Conservation (phyloP, 2,888 invertebrate species). For the Tipula lateralis region DNA sequence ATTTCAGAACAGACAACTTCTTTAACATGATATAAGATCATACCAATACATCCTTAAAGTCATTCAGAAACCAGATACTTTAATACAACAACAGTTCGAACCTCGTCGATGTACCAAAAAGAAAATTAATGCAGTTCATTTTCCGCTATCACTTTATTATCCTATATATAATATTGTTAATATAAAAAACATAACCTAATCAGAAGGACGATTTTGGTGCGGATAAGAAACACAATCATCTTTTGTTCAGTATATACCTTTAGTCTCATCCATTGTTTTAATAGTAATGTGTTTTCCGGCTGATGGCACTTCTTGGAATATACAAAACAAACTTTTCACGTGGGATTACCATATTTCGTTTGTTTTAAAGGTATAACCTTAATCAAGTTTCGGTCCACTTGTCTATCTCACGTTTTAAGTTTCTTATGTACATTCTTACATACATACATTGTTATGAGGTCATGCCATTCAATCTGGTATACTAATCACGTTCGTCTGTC, state of each 20-base stretch:
- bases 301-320: not conserved
- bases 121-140: too few species aligned
- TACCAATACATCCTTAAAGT: too few species aligned
- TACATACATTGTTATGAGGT: not conserved
- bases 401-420: not conserved
- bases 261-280: not conserved
- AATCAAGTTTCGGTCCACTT: not conserved
- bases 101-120: too few species aligned
- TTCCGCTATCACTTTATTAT: too few species aligned
- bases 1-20: too few species aligned
- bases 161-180: too few species aligned
- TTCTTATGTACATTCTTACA: not conserved
- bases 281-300: not conserved
- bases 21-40: too few species aligned
- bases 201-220: not conserved
- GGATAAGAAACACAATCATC: not conserved
- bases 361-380: not conserved
- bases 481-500: not conserved
- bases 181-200: too few species aligned
- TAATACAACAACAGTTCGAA: too few species aligned
- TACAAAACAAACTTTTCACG: not conserved
- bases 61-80: too few species aligned
- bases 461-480: not conserved
- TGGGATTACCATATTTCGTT: not conserved
- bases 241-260: not conserved